phyloP scores from a whole-genome alignment of 2,113 vertebrate species.

The Fukomys damarensis region DNA sequence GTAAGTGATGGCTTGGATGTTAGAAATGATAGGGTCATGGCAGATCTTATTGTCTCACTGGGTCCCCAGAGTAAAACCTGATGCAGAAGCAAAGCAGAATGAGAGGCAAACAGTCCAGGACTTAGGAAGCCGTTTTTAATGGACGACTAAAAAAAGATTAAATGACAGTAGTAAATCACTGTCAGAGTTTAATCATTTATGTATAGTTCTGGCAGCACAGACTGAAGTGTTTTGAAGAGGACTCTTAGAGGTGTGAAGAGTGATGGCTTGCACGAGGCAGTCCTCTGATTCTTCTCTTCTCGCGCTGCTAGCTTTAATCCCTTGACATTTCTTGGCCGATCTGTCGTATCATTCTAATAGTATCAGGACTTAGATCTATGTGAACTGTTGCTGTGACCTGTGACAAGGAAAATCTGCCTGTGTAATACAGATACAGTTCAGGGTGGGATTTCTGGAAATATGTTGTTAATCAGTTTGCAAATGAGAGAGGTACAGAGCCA shows the following conservation, averaged over 20 bases:
- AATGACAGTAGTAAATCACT: not conserved
- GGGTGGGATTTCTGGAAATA: not conserved
- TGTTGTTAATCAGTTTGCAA: constrained; percentile 19
- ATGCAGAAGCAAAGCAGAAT: not conserved
- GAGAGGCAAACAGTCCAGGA: not conserved
- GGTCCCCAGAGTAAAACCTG: not conserved
- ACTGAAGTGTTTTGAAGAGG: constrained; percentile 43
- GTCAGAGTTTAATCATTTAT: not conserved
- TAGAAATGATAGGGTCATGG: not conserved
- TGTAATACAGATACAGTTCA: not conserved
- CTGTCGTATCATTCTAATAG: not conserved
- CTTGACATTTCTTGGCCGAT: not conserved
- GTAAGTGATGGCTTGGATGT: not conserved
- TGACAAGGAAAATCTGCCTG: not conserved
- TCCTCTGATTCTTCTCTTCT: not conserved
- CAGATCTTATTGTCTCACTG: not conserved
- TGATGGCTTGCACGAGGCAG: constrained; percentile 21
- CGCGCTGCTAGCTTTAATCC: constrained; percentile 9
- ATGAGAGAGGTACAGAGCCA: not conserved
- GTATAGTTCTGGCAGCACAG: not conserved
- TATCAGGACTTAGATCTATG: not conserved
- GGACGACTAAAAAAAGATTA: not conserved
- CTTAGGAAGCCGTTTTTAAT: not conserved
- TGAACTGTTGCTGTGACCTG: not conserved
- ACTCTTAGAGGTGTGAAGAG: constrained; percentile 16